A percentile compares a stretch with the other conserved stretches of the same genome.
Evolutionary conservation across 1,140 invertebrate species (phyloP).

Genomic region (Euwallacea fornicatus): DNA sequence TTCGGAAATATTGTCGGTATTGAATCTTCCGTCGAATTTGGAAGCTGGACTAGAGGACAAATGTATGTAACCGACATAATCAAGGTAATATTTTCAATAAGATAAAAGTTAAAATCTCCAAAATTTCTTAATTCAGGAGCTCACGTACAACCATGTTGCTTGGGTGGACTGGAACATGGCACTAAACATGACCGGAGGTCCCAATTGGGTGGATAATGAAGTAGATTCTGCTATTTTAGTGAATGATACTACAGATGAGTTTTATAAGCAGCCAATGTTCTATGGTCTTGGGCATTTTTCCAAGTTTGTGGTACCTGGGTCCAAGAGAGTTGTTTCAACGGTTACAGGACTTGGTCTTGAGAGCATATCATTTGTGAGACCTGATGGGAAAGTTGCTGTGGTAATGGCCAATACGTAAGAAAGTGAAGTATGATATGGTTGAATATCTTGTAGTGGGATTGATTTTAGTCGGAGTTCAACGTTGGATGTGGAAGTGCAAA

Average conservation of each 20-base stretch:
- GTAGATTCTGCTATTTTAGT: constrained; percentile 72
- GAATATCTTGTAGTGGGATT: not conserved
- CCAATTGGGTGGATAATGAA: constrained; percentile 67
- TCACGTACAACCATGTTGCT: constrained; percentile 61
- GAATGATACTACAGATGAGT: constrained; percentile 59
- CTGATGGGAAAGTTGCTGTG: constrained; percentile 58
- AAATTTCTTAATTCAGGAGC: constrained; percentile 54
- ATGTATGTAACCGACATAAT: not conserved
- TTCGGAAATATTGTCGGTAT: too few species aligned
- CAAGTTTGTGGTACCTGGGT: constrained; percentile 61
- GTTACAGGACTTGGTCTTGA: constrained; percentile 41
- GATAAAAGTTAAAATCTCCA: not conserved
- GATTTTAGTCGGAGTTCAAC: not conserved
- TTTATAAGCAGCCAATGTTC: constrained; percentile 73
- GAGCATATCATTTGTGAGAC: constrained; percentile 56
- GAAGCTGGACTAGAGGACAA: not conserved
- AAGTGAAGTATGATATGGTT: not conserved
- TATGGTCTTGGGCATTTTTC: constrained; percentile 72
- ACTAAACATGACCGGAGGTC: constrained; percentile 65
- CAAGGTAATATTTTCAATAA: not conserved
- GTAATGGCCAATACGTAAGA: constrained; percentile 37
- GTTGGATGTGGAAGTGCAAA: not conserved
- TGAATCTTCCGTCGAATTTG: not conserved
- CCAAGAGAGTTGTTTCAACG: constrained; percentile 49
- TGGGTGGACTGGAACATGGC: constrained; percentile 82